Base-by-base conservation (phyloP, 53 echinoderm and acorn worm genomes). In the Mesocentrotus franciscanus region DNA sequence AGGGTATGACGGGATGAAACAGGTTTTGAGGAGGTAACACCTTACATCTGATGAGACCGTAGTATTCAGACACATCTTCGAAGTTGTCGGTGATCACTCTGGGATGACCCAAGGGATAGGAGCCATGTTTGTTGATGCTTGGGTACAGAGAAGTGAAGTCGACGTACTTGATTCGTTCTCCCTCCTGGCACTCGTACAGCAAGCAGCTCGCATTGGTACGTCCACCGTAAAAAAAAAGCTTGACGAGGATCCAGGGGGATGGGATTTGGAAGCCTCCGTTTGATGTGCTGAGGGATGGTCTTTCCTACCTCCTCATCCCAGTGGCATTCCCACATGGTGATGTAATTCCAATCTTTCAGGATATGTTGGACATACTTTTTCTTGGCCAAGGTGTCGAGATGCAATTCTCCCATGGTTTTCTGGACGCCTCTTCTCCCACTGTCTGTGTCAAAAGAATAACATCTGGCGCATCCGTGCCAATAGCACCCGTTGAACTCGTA, bases 1-100 rank as follows among this genome's bases (percentile, higher is more conserved):
- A 14, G 3, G 97, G 96, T 15, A 96, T 39, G 1, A 97, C 95
- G 16, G 96, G 96, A 70, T 96, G 96, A 5, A 93, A 87, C 27
- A 95, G 56, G 13, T 61, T 26, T 49, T 83, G 62, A 39, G 95
- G 96, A 0, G 95, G 95, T 20, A 96, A n/a, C 11, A 97, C 71
- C 10, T 39, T 61, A 33, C 96, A 95, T 79, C 97, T 95, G 8
- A 92, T 71, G 5, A 98, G 61, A 16, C 98, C 96, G 66, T 95
- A 96, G 62, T 96, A 98, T 1, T 72, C 35, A 10, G 74, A 26
- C 26, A 74, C n/a, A 30, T 74, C 29, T 24, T 20, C 26, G n/a
- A 72, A 72, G 9, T 72, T 72, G 26, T 72, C 24, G 8, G 72
- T 72, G n/a, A 72, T 27, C 14, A 72, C 17, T 17, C 27, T 24